Evolutionary conservation across 2,888 invertebrate species (phyloP).

Genomic region (Urechis unicinctus): DNA sequence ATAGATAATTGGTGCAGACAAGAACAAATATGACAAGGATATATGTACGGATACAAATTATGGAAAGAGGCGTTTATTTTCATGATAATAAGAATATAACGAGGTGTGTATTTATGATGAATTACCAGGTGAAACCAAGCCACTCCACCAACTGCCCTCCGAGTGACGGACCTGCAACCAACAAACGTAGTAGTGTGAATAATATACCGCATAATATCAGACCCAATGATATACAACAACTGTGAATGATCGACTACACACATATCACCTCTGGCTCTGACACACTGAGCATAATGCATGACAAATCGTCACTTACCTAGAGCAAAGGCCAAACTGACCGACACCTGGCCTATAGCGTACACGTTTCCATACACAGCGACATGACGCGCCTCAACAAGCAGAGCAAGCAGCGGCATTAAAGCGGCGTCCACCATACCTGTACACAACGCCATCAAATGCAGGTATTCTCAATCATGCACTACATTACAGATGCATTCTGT

Average conservation of each 20-base stretch:
- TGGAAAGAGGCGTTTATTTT: too few relatives aligned
- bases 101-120: neutral
- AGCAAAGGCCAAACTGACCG: slow-evolving; percentile 57
- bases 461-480: too few relatives aligned
- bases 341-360: slow-evolving; percentile 75
- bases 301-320: neutral
- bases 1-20: too few relatives aligned
- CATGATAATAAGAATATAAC: neutral
- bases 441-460: neutral
- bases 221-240: neutral
- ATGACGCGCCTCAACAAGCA: slow-evolving; percentile 57
- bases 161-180: slow-evolving; percentile 63
- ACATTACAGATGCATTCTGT: too few relatives aligned
- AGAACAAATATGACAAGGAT: too few relatives aligned
- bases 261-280: too few relatives aligned
- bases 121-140: slow-evolving; percentile 56
- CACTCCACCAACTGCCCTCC: slow-evolving; percentile 66
- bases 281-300: too few relatives aligned
- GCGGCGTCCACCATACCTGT: slow-evolving; percentile 67
- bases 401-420: slow-evolving; percentile 70
- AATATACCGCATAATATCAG: neutral
- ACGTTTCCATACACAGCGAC: slow-evolving; percentile 42
- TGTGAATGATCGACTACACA: too few relatives aligned
- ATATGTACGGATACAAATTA: neutral
- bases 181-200: neutral